Evolutionary conservation across 1,140 invertebrate genomes (phyloP), one percentile per base, ranked within the genome.

Genomic region (Orius insidiosus): DNA sequence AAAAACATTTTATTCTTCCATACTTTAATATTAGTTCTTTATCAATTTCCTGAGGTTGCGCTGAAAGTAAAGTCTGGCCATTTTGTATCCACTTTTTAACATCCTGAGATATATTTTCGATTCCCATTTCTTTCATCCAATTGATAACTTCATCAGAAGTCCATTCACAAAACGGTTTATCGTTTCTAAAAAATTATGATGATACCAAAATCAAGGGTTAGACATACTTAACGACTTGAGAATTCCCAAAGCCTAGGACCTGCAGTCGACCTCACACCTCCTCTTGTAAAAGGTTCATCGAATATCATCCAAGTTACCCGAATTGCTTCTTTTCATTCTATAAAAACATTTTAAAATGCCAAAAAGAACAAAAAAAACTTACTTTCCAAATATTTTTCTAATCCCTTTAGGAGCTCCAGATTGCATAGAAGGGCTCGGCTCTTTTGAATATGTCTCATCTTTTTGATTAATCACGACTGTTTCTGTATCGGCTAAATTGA

Each of bases 81-180:
- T 74, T 78, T 46, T 76, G 78, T 10, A 88, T 74, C 85, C 85
- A 92, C 45, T 75, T 66, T n/a, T 78, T 77, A 42, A 81, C 78
- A 51, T 92, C 83, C 1, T 68, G 60, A 10, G 78, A 70, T 61
- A 94, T 95, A 59, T 72, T 72, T 47, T 84, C 83, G 1, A 98
- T 69, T 0, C 92, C 90, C 40, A 96, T 67, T 45, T 80, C 76
- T 52, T 78, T 71, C 18, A 98, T 58, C 94, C 94, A 98, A 35
- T 78, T 76, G 56, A 78, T 80, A 0, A 96, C 74, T 31, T 85
- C 77, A 40, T 90, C 85, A 5, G 74, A 70, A 54, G 82, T 76
- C 78, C 92, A 90, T 46, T 85, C 70, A n/a, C 62, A 60, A 53
- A 81, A 73, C 13, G 72, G 66, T 56, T 75, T 76, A 43, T 71